Conservation (phyloP, 1,140 invertebrate genomes). For the Leptoteleia sp. region DNA sequence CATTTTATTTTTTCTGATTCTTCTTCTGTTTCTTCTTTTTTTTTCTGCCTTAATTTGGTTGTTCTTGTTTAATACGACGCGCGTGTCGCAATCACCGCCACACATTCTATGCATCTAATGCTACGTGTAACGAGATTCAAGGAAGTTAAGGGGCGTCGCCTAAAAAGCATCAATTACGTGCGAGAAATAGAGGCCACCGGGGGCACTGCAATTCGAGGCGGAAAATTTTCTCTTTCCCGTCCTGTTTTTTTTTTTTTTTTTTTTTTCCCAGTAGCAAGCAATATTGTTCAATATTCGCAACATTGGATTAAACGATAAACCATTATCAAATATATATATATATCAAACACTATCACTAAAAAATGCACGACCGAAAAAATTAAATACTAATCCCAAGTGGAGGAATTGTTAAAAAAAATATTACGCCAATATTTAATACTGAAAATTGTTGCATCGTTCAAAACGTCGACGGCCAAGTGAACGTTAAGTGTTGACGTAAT, state of each 20-base stretch:
- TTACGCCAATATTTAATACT: too few relatives aligned
- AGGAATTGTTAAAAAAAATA: too few relatives aligned
- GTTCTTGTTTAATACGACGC: slow-evolving; percentile 26
- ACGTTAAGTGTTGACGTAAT: too few relatives aligned
- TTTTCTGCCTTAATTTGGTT: slow-evolving; percentile 5
- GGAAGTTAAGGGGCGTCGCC: slow-evolving; percentile 52
- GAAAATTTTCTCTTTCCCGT: slow-evolving; percentile 1
- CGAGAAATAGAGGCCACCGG: slow-evolving; percentile 38
- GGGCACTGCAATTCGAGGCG: slow-evolving; percentile 20
- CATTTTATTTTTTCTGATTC: slow-evolving; percentile 20
- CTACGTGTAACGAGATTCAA: slow-evolving; percentile 62
- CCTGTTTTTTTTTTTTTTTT: too few relatives aligned
- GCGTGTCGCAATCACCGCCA: slow-evolving; percentile 39
- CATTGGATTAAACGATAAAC: too few relatives aligned
- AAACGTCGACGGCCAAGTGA: too few relatives aligned
- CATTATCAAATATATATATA: too few relatives aligned
- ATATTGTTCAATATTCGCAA: slow-evolving; percentile 30
- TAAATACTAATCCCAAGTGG: too few relatives aligned
- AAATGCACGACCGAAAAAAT: too few relatives aligned
- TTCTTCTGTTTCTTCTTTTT: too few relatives aligned
- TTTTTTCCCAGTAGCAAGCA: slow-evolving; percentile 2
- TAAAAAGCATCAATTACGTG: slow-evolving; percentile 64
- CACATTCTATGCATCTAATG: slow-evolving; percentile 54
- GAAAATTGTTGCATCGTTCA: too few relatives aligned
- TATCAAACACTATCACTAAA: too few relatives aligned